phyloP scores from a whole-genome alignment of 2,797 vertebrate species.

The Loris lydekkerianus region DNA sequence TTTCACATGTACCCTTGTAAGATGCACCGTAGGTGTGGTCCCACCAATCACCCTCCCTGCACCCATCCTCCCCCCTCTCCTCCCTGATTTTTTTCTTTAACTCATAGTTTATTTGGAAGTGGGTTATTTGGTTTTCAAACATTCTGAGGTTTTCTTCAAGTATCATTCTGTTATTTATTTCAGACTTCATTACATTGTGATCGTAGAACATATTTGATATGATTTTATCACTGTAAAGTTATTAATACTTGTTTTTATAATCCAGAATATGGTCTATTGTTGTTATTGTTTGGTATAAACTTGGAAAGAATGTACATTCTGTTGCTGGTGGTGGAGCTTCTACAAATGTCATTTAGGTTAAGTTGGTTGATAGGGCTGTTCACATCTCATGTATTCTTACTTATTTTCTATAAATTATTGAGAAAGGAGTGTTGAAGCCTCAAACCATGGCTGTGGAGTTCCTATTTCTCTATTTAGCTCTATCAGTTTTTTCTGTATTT shows the following conservation, averaged over 20 bases:
- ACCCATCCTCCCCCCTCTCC: too few species aligned
- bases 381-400: neutral
- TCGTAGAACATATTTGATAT: neutral
- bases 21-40: too few species aligned
- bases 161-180: neutral
- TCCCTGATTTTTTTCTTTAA: neutral
- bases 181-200: neutral
- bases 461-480: neutral
- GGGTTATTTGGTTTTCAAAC: neutral
- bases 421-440: neutral
- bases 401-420: neutral
- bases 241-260: neutral
- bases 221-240: neutral
- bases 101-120: neutral
- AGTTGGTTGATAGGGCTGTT: neutral
- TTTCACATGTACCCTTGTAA: too few species aligned
- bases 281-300: neutral
- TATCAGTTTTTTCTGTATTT: neutral
- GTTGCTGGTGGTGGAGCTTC: neutral
- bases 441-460: neutral
- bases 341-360: neutral
- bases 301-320: neutral
- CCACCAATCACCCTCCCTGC: too few species aligned
- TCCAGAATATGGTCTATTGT: too few species aligned
- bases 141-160: neutral